Evolutionary conservation across 2,113 vertebrate genomes (phyloP), one percentile per base, ranked within the genome.

Genomic region (Neolamprologus longior): DNA sequence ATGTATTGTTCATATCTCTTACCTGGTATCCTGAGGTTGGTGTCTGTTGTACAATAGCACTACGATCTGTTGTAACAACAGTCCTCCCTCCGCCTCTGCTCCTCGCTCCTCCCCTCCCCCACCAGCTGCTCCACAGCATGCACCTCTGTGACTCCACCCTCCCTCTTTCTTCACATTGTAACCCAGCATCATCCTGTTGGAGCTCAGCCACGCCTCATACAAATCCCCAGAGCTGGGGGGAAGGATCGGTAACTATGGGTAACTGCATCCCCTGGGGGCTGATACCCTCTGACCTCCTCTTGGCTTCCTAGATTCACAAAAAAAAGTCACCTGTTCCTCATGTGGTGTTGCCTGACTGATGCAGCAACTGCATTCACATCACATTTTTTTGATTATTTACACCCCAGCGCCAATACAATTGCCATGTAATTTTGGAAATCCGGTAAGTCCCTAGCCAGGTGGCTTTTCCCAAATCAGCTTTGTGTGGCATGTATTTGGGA

Each of bases 181-280:
- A 90, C 88, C 87, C 82, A 88, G 90, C 90, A 94, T 92, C 93
- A 83, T 94, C 87, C 35, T 35, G 82, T 42, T 45, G 63, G 86
- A 71, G 31, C 78, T 31, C 47, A 31, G 89, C 90, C 90, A 71
- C 88, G 6, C 94, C 93, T 86, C n/a, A 4, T 80, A 79, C 84
- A 85, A 83, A 84, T 88, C 91, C 93, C 87, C 17, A 17, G 68
- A 79, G 86, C 88, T 45, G 42, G 54, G 86, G 61, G 54, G 83
- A 66, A 81, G 79, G 82, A 86, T 80, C 87, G 76, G 95, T 95
- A 92, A 96, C 95, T 95, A 95, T 80, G 92, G 93, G 95, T 93
- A 95, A 95, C 95, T 88, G 91, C 94, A 90, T 95, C 96, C 94
- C 92, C 40, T 84, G 71, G 92, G 90, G 89, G 93, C 52, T 52